Base-by-base conservation (phyloP, 2,113 vertebrate genomes). In the Myrmophylax atrothorax region DNA sequence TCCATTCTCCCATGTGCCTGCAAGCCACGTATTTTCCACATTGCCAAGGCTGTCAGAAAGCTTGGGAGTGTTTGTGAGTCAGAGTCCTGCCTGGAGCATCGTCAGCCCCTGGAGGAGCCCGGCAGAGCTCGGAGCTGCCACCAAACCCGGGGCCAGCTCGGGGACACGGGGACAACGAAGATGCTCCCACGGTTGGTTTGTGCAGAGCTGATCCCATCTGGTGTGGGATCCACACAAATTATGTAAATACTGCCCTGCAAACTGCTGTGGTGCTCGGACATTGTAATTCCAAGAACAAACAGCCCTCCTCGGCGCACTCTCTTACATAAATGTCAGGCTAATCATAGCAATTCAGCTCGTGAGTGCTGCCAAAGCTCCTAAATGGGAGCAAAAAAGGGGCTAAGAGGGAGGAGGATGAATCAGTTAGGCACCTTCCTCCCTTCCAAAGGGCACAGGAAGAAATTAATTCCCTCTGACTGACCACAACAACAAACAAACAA, bases 131-230 rank as follows among this genome's bases (percentile, higher is more conserved):
- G 1, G 12, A 7, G 46, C 78, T 29, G 44, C 59, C 56, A 19
- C 3, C 47, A 10, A 15, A 52, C 16, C 20, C 1, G 0, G 4
- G 18, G 31, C 47, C 23, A 1, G 22, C 28, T 63, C 0, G 1
- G 55, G 17, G 14, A 6, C 40, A 5, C 14, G 1, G 10, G 7
- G 14, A 75, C 52, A 0, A 8, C 0, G 10, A 26, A 47, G 15
- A 13, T 9, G 5, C 4, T 31, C 31, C 44, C 18, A n/a, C 0
- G 8, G 37, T 8, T 37, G 14, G 3, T 18, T 28, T 20, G 12
- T 22, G 64, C 63, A 74, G 16, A 1, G 24, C 4, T 2, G 35
- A 19, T 7, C 28, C 53, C 53, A 50, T 2, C 50, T 2, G 3
- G 6, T 1, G 12, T 7, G 90, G 44, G 59, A 91, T 40, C 29